These are phyloP conservation scores for Anser brachyrhynchus DNA, from an alignment of 2,113 vertebrate genomes.

Conservation along the genomic window DNA sequence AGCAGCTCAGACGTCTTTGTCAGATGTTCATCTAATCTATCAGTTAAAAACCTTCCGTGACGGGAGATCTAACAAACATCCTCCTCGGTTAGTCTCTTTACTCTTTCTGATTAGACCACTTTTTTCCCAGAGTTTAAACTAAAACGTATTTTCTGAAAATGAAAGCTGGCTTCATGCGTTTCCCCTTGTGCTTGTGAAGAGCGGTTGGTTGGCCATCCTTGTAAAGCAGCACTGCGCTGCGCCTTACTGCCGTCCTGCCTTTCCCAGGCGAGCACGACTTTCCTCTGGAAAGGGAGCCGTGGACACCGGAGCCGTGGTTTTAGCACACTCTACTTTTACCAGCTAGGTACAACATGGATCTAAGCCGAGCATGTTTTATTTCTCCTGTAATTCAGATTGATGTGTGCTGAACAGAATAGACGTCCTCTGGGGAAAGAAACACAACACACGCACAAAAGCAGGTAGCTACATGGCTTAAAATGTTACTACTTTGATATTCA, in stretches of 20 bases:
- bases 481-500: neutral
- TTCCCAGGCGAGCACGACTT: neutral
- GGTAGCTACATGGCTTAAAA: neutral
- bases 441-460: too few relatives aligned
- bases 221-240: fast-evolving
- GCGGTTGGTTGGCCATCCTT: too few relatives aligned
- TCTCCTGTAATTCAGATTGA: neutral
- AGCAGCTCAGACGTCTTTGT: neutral
- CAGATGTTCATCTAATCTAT: neutral
- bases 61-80: neutral
- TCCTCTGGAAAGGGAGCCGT: fast-evolving
- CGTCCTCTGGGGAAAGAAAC: neutral
- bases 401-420: neutral
- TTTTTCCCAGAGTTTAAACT: fast-evolving
- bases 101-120: neutral
- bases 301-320: fast-evolving
- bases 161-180: neutral
- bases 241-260: neutral
- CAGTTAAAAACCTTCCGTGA: neutral
- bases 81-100: neutral
- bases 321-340: too few relatives aligned
- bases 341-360: fast-evolving
- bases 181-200: neutral
- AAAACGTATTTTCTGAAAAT: fast-evolving
- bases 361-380: neutral